Conservation (phyloP, 2,888 invertebrate species). For the Drosophila nigricruria region DNA sequence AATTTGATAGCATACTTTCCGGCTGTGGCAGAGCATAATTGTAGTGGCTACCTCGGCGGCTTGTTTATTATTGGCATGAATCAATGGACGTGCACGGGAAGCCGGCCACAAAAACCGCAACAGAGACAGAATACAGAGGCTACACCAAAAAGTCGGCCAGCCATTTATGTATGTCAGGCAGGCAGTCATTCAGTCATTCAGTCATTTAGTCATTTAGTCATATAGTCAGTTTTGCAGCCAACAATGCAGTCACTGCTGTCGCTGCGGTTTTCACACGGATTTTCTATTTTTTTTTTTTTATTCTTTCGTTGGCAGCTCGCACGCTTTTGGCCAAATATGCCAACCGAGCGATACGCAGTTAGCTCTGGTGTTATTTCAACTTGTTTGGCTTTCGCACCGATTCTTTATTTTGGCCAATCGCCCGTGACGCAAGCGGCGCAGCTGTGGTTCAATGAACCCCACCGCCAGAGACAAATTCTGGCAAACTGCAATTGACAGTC, state of each 20-base stretch:
- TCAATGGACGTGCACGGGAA: conserved; percentile 60
- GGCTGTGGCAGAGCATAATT: conserved; percentile 28
- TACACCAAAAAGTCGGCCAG: conserved; percentile 13
- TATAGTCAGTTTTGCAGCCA: conserved; percentile 45
- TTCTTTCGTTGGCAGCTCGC: conserved; percentile 58
- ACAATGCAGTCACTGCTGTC: conserved; percentile 23
- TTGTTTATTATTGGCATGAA: conserved; percentile 68
- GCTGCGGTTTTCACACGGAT: conserved; percentile 72
- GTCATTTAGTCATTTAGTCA: conserved; percentile 61
- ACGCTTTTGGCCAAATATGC: conserved; percentile 43
- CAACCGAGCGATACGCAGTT: conserved; percentile 34
- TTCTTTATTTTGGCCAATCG: conserved; percentile 59
- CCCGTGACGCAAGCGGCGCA: conserved; percentile 42
- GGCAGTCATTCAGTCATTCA: conserved; percentile 43
- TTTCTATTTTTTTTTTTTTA: neutral
- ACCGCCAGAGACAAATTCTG: conserved; percentile 1
- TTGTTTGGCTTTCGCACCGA: conserved; percentile 56
- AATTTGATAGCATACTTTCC: conserved; percentile 21
- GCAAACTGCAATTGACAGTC: conserved; percentile 51
- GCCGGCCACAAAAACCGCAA: conserved; percentile 65
- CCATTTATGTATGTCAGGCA: conserved; percentile 44
- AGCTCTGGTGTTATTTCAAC: conserved; percentile 70
- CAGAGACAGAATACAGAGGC: conserved; percentile 33
- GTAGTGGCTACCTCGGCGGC: conserved; percentile 38
- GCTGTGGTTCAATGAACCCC: conserved; percentile 57